These are phyloP conservation scores for Metaphire vulgaris DNA, from an alignment of 1,140 invertebrate species.

Conservation along the genomic window DNA sequence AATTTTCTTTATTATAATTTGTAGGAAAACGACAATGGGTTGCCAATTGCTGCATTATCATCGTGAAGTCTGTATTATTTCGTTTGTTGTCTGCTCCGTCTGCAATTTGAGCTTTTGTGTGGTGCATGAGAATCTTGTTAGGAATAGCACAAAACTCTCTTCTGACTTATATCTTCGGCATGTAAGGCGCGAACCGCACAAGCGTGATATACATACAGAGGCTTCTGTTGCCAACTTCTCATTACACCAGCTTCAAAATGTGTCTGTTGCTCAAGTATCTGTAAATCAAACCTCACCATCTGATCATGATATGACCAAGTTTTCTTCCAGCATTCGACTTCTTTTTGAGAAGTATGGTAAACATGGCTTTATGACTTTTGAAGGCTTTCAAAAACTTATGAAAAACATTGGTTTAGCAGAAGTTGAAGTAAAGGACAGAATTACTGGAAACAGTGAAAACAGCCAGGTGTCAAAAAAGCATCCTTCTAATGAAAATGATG, in stretches of 20 bases:
- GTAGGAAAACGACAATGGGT: neutral
- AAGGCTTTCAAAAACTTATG: conserved; percentile 36
- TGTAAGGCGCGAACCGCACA: neutral
- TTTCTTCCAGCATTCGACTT: too few relatives aligned
- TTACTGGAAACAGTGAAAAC: neutral
- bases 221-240: neutral
- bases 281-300: too few relatives aligned
- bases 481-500: neutral
- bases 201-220: neutral
- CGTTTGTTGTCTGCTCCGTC: neutral
- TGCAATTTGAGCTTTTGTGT: neutral
- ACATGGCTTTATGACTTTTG: conserved; percentile 33
- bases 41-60: neutral
- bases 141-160: neutral
- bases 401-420: conserved; percentile 29
- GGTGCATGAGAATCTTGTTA: neutral
- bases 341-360: conserved; percentile 34
- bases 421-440: neutral
- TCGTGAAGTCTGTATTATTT: neutral
- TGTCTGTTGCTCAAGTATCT: neutral
- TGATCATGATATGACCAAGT: too few relatives aligned
- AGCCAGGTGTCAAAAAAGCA: neutral
- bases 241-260: neutral
- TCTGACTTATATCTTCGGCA: neutral
- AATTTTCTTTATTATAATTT: neutral